Evolutionary conservation across 2,797 vertebrate genomes (phyloP).

Genomic region (Gouania willdenowi): DNA sequence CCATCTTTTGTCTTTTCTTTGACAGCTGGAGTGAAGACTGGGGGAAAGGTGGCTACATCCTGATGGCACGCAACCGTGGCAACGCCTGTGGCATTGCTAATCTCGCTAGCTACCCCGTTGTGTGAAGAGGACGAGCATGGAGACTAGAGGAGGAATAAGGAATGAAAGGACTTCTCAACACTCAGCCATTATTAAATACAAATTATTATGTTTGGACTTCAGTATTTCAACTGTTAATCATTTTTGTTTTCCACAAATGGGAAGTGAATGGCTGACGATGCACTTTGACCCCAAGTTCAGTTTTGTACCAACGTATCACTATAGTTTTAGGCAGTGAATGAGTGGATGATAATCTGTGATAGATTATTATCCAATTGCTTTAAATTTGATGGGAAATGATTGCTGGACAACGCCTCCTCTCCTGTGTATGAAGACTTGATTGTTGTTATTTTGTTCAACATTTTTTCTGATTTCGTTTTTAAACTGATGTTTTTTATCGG

Average conservation of each 20-base stretch:
- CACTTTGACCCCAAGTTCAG: neutral
- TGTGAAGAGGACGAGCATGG: slow-evolving; percentile 48
- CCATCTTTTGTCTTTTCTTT: too few relatives aligned
- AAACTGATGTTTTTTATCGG: slow-evolving; percentile 50
- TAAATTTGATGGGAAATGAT: slow-evolving; percentile 15
- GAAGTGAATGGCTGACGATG: too few relatives aligned
- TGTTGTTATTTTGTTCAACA: slow-evolving; percentile 22
- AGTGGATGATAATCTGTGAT: too few relatives aligned
- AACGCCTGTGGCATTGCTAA: slow-evolving; percentile 81
- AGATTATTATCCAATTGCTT: too few relatives aligned
- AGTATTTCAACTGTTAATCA: too few relatives aligned
- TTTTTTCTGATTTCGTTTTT: slow-evolving; percentile 42
- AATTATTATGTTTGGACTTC: too few relatives aligned
- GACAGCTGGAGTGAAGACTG: slow-evolving; percentile 76
- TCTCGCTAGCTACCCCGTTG: slow-evolving; percentile 74
- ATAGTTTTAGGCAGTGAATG: too few relatives aligned
- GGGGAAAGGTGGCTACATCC: slow-evolving; percentile 75
- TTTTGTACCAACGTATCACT: slow-evolving; percentile 12
- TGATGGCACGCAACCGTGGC: slow-evolving; percentile 79
- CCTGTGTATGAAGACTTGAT: neutral
- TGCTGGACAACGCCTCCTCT: slow-evolving; percentile 43
- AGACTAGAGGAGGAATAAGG: too few relatives aligned
- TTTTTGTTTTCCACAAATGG: too few relatives aligned
- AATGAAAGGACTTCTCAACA: neutral
- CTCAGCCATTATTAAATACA: too few relatives aligned